Percentiles rank a stretch among this genome's conserved stretches.
phyloP scores from a whole-genome alignment of 2,797 vertebrate species.

The Brachyrhaphis roseni region DNA sequence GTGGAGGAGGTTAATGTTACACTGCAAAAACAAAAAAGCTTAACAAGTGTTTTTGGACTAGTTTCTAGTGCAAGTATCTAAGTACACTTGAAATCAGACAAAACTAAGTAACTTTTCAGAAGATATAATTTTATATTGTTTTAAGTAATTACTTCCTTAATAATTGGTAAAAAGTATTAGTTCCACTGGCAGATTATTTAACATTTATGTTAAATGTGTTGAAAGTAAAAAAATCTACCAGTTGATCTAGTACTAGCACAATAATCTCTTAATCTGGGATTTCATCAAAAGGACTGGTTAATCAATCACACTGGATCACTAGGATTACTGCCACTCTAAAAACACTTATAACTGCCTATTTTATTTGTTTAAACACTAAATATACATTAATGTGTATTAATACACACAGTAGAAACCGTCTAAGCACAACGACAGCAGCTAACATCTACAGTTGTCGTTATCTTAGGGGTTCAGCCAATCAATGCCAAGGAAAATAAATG shows the following conservation, averaged over 20 bases:
- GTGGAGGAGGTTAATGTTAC: not conserved
- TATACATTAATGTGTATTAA: not conserved
- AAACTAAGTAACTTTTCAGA: too few relatives aligned
- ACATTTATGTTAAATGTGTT: not conserved
- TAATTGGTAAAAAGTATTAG: too few relatives aligned
- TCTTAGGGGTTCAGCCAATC: not conserved
- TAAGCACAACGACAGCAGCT: not conserved
- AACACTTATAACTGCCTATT: not conserved
- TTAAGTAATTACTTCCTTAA: too few relatives aligned
- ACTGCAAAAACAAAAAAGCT: not conserved
- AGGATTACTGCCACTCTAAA: not conserved
- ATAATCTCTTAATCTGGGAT: not conserved
- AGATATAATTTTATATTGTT: too few relatives aligned
- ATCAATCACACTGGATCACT: not conserved
- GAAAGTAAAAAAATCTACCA: not conserved
- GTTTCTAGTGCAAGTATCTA: too few relatives aligned
- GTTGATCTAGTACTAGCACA: not conserved
- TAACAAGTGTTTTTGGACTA: too few relatives aligned
- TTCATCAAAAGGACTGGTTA: not conserved
- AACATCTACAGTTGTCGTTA: not conserved
- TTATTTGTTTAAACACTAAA: not conserved
- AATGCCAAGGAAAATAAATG: not conserved
- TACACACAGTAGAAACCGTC: not conserved
- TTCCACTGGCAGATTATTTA: too few relatives aligned
- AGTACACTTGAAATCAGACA: too few relatives aligned